phyloP scores from a whole-genome alignment of 2,888 invertebrate genomes.

The Microctonus hyperodae region DNA sequence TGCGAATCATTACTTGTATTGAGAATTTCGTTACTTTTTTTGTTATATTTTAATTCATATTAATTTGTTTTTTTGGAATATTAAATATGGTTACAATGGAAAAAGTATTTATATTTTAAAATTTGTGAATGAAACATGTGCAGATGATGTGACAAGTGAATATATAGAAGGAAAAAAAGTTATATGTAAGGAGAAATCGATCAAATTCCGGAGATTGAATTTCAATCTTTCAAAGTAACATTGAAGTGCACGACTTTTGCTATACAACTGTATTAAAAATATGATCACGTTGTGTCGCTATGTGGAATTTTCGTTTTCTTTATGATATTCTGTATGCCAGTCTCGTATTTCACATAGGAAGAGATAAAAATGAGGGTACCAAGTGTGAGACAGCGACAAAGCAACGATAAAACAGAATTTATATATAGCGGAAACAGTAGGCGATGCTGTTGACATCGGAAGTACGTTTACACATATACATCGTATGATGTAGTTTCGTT shows the following conservation, averaged over 20 bases:
- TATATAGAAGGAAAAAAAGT: background rate
- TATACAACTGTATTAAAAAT: background rate
- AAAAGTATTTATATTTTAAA: background rate
- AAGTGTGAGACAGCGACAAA: background rate
- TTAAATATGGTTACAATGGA: too few species aligned
- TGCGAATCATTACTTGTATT: background rate
- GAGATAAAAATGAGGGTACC: background rate
- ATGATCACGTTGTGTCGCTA: constrained; percentile 6
- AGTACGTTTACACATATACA: background rate
- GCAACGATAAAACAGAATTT: background rate
- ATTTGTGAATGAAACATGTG: background rate
- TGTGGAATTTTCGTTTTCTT: background rate
- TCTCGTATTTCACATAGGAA: background rate
- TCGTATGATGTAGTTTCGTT: background rate
- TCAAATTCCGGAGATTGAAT: background rate
- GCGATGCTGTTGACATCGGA: background rate
- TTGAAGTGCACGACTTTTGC: background rate
- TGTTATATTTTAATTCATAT: background rate
- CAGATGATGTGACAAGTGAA: background rate
- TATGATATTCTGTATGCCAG: background rate
- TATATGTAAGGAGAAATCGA: background rate
- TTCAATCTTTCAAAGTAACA: background rate
- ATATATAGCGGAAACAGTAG: background rate
- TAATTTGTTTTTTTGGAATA: background rate
- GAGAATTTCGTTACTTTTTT: background rate